Percentiles rank a stretch among this genome's conserved stretches.
Conservation (phyloP, 2,113 vertebrate genomes). For the Myotis davidii region DNA sequence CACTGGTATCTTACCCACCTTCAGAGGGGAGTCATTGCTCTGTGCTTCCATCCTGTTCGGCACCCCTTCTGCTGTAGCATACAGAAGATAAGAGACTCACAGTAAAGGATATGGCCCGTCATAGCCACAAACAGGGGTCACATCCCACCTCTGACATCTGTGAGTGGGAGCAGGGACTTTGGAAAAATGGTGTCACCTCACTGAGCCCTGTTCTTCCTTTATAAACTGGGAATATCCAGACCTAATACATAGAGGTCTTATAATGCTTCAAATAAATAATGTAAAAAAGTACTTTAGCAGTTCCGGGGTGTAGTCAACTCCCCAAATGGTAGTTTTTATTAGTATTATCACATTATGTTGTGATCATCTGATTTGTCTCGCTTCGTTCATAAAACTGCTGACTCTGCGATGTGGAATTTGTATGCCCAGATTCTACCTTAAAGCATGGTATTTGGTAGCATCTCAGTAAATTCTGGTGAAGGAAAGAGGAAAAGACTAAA, state of each 20-base stretch:
- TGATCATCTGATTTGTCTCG: background rate
- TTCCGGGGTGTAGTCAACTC: background rate
- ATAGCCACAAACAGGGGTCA: background rate
- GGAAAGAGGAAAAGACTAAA: background rate
- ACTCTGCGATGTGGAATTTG: background rate
- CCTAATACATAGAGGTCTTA: background rate
- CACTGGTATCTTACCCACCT: background rate
- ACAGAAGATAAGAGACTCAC: background rate
- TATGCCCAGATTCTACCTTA: background rate
- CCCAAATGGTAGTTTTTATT: background rate
- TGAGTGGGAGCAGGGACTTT: background rate
- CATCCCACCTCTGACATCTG: background rate
- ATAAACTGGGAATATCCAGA: background rate
- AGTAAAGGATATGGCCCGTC: background rate
- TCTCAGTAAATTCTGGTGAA: background rate
- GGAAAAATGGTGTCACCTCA: background rate
- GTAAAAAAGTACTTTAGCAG: background rate
- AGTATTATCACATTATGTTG: background rate
- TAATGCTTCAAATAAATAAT: background rate
- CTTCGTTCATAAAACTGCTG: slow-evolving; percentile 5
- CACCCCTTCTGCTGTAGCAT: background rate
- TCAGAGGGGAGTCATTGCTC: background rate
- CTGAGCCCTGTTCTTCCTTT: background rate
- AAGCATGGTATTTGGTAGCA: background rate
- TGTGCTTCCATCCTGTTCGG: background rate